Conservation (phyloP, 30 jellyfish, hydroid and myxozoan genomes). For the Mastigias papua region DNA sequence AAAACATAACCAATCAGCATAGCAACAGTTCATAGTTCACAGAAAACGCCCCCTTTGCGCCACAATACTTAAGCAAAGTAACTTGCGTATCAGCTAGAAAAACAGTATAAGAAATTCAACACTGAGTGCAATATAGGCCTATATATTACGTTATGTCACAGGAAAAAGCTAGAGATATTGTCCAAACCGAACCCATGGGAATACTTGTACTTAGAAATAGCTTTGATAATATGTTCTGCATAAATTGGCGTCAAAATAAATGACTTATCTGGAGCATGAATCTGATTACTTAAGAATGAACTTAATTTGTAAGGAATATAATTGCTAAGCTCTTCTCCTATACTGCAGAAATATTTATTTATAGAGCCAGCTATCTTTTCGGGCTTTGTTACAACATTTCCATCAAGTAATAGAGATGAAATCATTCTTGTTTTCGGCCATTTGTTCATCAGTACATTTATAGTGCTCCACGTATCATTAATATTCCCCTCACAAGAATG, state of each 20-base stretch:
- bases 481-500: neutral
- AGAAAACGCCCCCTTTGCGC: too few species aligned
- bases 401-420: neutral
- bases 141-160: too few species aligned
- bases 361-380: neutral
- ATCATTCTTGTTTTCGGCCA: neutral
- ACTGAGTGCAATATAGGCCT: too few species aligned
- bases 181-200: constrained; percentile 4
- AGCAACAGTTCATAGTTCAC: too few species aligned
- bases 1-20: too few species aligned
- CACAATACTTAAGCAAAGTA: too few species aligned
- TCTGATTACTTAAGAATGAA: constrained; percentile 7
- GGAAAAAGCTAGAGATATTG: constrained; percentile 7
- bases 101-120: too few species aligned
- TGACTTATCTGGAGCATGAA: neutral
- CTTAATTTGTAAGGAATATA: neutral
- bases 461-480: neutral
- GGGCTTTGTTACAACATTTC: neutral
- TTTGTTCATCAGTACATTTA: neutral
- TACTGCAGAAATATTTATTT: neutral
- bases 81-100: too few species aligned
- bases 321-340: neutral
- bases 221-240: neutral
- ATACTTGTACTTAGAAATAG: constrained; percentile 2
- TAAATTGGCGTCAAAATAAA: neutral